Conservation (phyloP, 2,797 vertebrate genomes). For the Sebastes taczanowskii region DNA sequence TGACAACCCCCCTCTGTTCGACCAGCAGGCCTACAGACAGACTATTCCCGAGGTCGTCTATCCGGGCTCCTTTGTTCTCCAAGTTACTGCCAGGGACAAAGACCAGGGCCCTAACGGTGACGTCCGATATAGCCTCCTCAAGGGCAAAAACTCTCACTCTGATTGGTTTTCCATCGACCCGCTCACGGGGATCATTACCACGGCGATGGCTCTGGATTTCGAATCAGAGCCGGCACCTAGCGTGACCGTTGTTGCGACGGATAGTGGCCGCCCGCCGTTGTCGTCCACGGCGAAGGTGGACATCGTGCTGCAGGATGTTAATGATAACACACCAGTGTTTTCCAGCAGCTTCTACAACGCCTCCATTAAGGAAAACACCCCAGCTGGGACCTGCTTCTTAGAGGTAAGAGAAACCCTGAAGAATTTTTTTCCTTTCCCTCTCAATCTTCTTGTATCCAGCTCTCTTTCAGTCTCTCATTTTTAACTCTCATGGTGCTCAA, state of each 20-base stretch:
- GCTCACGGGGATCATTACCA: constrained; percentile 93
- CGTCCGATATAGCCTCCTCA: constrained; percentile 89
- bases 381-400: constrained; percentile 93
- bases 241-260: constrained; percentile 91
- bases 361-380: constrained; percentile 91
- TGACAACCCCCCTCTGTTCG: constrained; percentile 95
- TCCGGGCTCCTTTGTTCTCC: constrained; percentile 95
- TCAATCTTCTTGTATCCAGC: constrained; percentile 1
- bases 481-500: constrained; percentile 46
- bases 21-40: constrained; percentile 92
- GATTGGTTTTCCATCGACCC: constrained; percentile 94
- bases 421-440: neutral
- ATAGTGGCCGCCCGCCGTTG: constrained; percentile 88
- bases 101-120: constrained; percentile 96
- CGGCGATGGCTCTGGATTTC: constrained; percentile 90
- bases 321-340: constrained; percentile 94
- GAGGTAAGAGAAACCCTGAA: constrained; percentile 83
- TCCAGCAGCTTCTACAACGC: constrained; percentile 90
- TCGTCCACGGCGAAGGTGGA: constrained; percentile 90
- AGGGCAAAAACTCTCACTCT: constrained; percentile 82
- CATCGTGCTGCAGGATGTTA: constrained; percentile 93
- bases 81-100: constrained; percentile 94
- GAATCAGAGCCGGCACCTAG: constrained; percentile 90
- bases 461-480: constrained; percentile 1
- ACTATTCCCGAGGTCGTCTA: constrained; percentile 94